These are phyloP conservation scores for Schizaphis graminum DNA, from an alignment of 2,888 invertebrate genomes.

Conservation along the genomic window DNA sequence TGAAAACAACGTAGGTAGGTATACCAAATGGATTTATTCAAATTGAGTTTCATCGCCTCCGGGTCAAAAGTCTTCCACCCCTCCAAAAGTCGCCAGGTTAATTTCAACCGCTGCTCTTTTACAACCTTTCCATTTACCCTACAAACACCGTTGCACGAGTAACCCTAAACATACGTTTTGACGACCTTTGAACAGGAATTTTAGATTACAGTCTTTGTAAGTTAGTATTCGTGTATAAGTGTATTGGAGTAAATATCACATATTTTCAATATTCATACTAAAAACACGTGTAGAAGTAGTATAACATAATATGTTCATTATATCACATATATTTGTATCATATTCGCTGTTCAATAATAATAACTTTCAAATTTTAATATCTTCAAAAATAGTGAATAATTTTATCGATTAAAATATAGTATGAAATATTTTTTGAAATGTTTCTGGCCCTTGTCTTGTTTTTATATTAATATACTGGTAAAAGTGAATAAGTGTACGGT, in stretches of 20 bases:
- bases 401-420: neutral
- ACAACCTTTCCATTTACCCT: slow-evolving; percentile 53
- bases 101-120: slow-evolving; percentile 64
- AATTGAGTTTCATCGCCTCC: slow-evolving; percentile 65
- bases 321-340: neutral
- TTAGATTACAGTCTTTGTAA: slow-evolving; percentile 23
- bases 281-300: neutral
- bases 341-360: too few relatives aligned
- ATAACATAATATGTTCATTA: neutral
- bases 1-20: slow-evolving; percentile 45
- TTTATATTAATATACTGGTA: neutral
- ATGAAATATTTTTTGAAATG: neutral
- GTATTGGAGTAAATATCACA: neutral
- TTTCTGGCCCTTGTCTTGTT: neutral
- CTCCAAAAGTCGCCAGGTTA: slow-evolving; percentile 63
- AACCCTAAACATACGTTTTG: slow-evolving; percentile 56
- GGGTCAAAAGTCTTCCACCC: slow-evolving; percentile 62
- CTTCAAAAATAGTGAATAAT: neutral
- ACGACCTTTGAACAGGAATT: slow-evolving; percentile 36
- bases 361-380: neutral
- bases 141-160: neutral
- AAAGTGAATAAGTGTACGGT: neutral
- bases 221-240: neutral
- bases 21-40: slow-evolving; percentile 64
- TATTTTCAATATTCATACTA: neutral